These are phyloP conservation scores for Sclerodermus sp. DNA, from an alignment of 2,888 invertebrate species.

Conservation along the genomic window DNA sequence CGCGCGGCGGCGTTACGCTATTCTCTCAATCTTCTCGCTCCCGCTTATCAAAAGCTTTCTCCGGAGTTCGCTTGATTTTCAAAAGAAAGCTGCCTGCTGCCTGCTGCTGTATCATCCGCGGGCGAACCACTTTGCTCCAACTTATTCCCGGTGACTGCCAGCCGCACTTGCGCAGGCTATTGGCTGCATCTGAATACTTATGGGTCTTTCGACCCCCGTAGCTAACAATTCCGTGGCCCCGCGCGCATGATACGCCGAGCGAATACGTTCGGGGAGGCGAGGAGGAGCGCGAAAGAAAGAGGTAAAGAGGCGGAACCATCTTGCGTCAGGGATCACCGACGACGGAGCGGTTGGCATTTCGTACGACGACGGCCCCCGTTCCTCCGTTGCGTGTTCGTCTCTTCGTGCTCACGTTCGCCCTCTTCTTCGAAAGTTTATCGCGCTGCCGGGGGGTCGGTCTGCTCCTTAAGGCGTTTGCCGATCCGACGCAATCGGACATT, in stretches of 20 bases:
- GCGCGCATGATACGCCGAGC: not conserved
- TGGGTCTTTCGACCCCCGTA: conserved; percentile 36
- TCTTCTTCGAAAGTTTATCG: conserved; percentile 1
- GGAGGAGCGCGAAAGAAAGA: conserved; percentile 5
- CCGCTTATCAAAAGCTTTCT: conserved; percentile 3
- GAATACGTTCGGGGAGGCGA: not conserved
- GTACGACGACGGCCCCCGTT: conserved; percentile 20
- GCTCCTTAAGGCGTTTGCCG: not conserved
- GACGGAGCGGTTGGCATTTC: conserved; percentile 39
- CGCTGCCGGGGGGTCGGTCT: no score
- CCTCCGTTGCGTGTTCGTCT: conserved; percentile 12
- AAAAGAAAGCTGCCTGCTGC: no score
- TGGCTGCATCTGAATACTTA: conserved; percentile 36
- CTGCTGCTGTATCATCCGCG: no score
- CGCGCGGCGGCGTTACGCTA: not conserved
- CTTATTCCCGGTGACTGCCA: conserved; percentile 28
- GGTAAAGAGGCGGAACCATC: conserved; percentile 12
- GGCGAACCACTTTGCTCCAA: conserved; percentile 11
- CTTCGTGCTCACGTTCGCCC: not conserved
- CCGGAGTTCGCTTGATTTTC: conserved; percentile 18
- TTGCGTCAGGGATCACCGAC: conserved; percentile 39
- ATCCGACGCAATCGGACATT: not conserved
- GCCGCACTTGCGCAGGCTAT: no score
- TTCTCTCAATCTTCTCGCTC: conserved; percentile 12
- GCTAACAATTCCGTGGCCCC: conserved; percentile 3